Evolutionary conservation across 2,888 invertebrate genomes (phyloP).

Genomic region (Eristalis pertinax): DNA sequence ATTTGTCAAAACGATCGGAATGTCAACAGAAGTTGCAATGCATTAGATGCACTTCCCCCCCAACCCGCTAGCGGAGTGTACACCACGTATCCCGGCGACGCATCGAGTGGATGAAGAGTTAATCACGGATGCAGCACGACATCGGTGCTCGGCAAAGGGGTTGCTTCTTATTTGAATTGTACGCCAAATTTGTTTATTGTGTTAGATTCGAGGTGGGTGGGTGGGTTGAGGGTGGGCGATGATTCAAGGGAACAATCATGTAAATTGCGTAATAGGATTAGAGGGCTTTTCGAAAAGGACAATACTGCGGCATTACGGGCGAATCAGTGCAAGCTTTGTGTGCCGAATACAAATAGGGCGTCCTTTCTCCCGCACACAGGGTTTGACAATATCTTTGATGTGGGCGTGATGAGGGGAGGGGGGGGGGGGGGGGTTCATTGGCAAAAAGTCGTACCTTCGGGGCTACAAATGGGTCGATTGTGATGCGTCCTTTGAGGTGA

Average conservation of each 20-base stretch:
- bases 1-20: slow-evolving; percentile 27
- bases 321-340: slow-evolving; percentile 19
- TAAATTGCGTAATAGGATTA: slow-evolving; percentile 54
- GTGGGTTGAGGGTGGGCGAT: not conserved
- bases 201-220: not conserved
- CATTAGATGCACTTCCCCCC: not conserved
- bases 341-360: slow-evolving; percentile 2
- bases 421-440: not conserved
- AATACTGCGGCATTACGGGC: not conserved
- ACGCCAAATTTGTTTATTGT: slow-evolving; percentile 53
- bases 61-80: slow-evolving; percentile 32
- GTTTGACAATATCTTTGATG: not conserved
- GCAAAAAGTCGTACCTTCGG: no score
- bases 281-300: slow-evolving; percentile 25
- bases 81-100: slow-evolving; percentile 33
- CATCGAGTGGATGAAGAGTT: slow-evolving; percentile 33
- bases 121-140: slow-evolving; percentile 33
- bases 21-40: slow-evolving; percentile 38
- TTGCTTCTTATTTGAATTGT: slow-evolving; percentile 40
- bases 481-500: no score
- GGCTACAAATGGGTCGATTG: no score
- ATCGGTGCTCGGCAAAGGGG: not conserved
- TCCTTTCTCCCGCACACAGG: not conserved
- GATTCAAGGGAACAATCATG: slow-evolving; percentile 44
- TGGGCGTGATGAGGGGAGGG: not conserved